These are phyloP conservation scores for Lepidurus couesii DNA, from an alignment of 1,140 invertebrate species.

Conservation along the genomic window DNA sequence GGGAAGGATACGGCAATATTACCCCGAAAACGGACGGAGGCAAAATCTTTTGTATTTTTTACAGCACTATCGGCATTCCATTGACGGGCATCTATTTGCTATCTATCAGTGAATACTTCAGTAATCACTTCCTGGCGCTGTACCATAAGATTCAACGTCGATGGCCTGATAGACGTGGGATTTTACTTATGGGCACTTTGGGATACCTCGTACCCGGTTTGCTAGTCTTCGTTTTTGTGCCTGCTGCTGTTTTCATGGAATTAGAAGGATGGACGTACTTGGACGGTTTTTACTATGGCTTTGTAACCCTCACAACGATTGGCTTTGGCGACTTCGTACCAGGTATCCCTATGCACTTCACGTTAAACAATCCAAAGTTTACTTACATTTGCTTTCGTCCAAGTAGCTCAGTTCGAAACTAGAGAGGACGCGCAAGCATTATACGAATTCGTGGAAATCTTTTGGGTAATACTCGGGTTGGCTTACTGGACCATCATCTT, in stretches of 20 bases:
- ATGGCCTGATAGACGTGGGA: slow-evolving; percentile 1
- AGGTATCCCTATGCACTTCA: slow-evolving; percentile 40
- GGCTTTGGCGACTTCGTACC: slow-evolving; percentile 53
- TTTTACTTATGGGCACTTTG: slow-evolving; percentile 34
- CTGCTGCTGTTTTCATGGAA: slow-evolving; percentile 49
- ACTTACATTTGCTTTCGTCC: neutral
- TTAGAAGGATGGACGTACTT: slow-evolving; percentile 51
- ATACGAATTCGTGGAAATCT: slow-evolving; percentile 43
- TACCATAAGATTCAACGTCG: slow-evolving; percentile 44
- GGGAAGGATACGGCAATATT: slow-evolving; percentile 43
- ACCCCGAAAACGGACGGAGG: slow-evolving; percentile 50
- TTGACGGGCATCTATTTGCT: slow-evolving; percentile 43
- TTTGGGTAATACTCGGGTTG: slow-evolving; percentile 46
- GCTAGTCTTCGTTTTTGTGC: slow-evolving; percentile 49
- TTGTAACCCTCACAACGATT: slow-evolving; percentile 51
- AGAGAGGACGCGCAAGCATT: slow-evolving; percentile 34
- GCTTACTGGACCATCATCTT: slow-evolving; percentile 46
- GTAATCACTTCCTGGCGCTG: slow-evolving; percentile 43
- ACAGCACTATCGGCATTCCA: slow-evolving; percentile 53
- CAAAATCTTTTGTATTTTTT: slow-evolving; percentile 51
- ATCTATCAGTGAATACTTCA: slow-evolving; percentile 39
- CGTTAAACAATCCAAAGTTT: slow-evolving; percentile 30
- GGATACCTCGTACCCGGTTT: slow-evolving; percentile 45
- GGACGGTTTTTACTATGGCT: slow-evolving; percentile 51
- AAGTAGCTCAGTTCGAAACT: slow-evolving; percentile 26